Percentiles rank a stretch among this genome's conserved stretches.
These are phyloP conservation scores for Pimephales promelas DNA, from an alignment of 2,113 vertebrate genomes.

Conservation along the genomic window DNA sequence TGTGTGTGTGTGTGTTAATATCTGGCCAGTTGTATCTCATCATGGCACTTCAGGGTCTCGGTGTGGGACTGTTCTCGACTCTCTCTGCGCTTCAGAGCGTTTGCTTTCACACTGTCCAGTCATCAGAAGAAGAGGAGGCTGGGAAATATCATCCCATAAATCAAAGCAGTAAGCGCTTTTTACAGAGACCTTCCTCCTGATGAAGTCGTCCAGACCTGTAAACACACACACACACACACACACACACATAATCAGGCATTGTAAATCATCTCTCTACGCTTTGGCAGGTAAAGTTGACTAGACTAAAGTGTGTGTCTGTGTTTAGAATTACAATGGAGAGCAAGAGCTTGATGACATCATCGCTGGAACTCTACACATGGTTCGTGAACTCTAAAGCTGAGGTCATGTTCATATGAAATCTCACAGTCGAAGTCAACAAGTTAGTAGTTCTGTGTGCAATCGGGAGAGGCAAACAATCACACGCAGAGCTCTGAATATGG, in stretches of 20 bases:
- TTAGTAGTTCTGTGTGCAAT: too few relatives aligned
- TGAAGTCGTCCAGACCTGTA: conserved; percentile 47
- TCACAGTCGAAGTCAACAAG: too few relatives aligned
- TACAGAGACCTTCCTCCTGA: conserved; percentile 49
- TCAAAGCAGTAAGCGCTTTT: conserved; percentile 33
- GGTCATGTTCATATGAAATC: too few relatives aligned
- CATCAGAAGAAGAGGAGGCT: conserved; percentile 39
- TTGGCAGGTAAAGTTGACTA: conserved; percentile 40
- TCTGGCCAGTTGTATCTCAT: conserved; percentile 42
- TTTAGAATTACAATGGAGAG: not conserved
- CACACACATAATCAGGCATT: not conserved
- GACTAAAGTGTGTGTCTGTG: not conserved
- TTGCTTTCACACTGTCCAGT: conserved; percentile 45
- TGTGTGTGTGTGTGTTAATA: conserved; percentile 17
- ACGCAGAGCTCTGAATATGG: too few relatives aligned
- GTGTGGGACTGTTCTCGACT: too few relatives aligned
- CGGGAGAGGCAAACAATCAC: too few relatives aligned
- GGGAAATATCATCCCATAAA: conserved; percentile 50
- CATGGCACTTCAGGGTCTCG: conserved; percentile 47
- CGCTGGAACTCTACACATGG: too few relatives aligned
- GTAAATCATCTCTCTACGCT: conserved; percentile 43
- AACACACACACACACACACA: too few relatives aligned
- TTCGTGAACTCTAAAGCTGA: too few relatives aligned
- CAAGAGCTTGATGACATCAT: too few relatives aligned
- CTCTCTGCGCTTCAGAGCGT: conserved; percentile 31